A percentile compares a stretch with the other conserved stretches of the same genome.
phyloP scores from a whole-genome alignment of 2,888 invertebrate genomes.

The Candidula unifasciata region DNA sequence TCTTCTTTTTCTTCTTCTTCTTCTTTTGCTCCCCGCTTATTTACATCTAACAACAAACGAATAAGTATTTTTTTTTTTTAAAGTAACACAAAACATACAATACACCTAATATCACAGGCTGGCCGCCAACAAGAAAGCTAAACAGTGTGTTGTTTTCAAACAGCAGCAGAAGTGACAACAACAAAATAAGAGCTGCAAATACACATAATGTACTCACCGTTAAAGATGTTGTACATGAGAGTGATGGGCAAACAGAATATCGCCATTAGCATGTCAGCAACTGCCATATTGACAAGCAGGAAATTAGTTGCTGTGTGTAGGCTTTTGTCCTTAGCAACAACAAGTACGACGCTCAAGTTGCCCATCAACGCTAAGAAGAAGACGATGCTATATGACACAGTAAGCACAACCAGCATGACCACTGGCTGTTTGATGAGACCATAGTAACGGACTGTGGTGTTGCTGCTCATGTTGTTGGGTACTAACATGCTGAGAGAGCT shows the following conservation, averaged over 20 bases:
- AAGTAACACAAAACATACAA: no score
- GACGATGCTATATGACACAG: conserved; percentile 53
- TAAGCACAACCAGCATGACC: conserved; percentile 52
- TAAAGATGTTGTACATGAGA: conserved; percentile 54
- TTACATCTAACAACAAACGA: no score
- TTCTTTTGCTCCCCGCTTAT: no score
- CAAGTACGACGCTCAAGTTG: conserved; percentile 54
- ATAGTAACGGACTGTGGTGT: conserved; percentile 26
- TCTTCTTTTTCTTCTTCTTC: no score
- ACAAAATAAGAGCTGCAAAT: background rate
- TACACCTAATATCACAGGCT: no score
- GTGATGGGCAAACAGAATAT: conserved; percentile 56
- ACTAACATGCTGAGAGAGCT: background rate
- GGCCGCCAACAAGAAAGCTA: no score
- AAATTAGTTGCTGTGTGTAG: conserved; percentile 58
- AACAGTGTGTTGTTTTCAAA: no score
- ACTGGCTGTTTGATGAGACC: conserved; percentile 46
- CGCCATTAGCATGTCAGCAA: conserved; percentile 56
- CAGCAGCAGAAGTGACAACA: no score
- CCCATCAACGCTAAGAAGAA: conserved; percentile 55
- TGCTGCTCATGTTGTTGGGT: background rate
- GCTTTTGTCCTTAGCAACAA: conserved; percentile 55
- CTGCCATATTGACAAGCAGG: conserved; percentile 57
- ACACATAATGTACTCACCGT: conserved; percentile 46
- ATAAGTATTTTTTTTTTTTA: no score